Conservation (phyloP, 1,140 invertebrate species). For the Megathymus violae region DNA sequence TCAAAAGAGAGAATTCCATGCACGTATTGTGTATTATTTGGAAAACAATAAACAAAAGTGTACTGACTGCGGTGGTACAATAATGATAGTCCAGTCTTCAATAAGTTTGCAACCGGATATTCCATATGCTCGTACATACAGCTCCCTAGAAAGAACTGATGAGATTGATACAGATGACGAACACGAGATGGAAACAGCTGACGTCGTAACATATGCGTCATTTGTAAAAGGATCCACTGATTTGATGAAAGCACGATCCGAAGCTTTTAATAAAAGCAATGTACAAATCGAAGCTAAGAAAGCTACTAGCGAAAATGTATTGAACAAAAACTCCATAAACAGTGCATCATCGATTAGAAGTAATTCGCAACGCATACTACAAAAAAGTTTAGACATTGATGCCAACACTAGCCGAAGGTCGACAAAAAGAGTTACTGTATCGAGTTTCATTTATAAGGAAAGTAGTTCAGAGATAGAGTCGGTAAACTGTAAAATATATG, state of each 20-base stretch:
- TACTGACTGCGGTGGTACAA: constrained; percentile 68
- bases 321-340: constrained; percentile 12
- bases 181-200: constrained; percentile 20
- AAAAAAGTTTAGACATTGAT: constrained; percentile 40
- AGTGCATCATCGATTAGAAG: constrained; percentile 25
- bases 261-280: constrained; percentile 18
- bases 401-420: constrained; percentile 40
- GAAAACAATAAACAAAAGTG: constrained; percentile 79
- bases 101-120: constrained; percentile 43
- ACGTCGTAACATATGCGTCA: constrained; percentile 6
- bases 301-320: constrained; percentile 31
- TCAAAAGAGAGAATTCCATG: constrained; percentile 83
- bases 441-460: constrained; percentile 46
- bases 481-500: constrained; percentile 50
- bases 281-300: constrained; percentile 30
- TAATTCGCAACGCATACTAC: constrained; percentile 53
- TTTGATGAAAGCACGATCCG: constrained; percentile 20
- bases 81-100: constrained; percentile 67
- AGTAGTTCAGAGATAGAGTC: constrained; percentile 44
- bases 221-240: constrained; percentile 5
- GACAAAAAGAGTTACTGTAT: constrained; percentile 67
- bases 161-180: constrained; percentile 29
- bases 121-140: constrained; percentile 17
- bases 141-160: constrained; percentile 12
- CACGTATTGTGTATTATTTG: constrained; percentile 75